These are phyloP conservation scores for Gallinago media DNA, from an alignment of 2,113 vertebrate genomes.

Conservation along the genomic window DNA sequence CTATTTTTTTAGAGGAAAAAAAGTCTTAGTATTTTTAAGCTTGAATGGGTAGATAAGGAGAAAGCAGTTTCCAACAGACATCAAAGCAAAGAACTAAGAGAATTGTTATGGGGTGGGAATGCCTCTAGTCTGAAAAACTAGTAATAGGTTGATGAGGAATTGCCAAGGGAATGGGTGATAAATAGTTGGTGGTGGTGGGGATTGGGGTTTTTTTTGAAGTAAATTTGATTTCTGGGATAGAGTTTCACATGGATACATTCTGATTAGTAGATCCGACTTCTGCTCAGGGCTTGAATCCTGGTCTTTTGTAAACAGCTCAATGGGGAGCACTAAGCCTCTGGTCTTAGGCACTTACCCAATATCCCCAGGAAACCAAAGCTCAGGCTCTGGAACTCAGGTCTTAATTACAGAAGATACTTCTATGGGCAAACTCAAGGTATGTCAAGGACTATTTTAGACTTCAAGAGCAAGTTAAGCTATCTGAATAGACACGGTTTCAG, in stretches of 20 bases:
- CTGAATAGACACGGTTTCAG: not conserved
- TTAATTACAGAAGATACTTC: constrained; percentile 31
- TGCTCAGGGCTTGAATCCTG: not conserved
- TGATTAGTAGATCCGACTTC: not conserved
- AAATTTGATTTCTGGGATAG: not conserved
- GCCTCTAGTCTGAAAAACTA: not conserved
- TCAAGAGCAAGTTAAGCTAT: not conserved
- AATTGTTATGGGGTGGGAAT: not conserved
- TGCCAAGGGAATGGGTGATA: not conserved
- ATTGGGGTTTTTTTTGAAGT: rapidly evolving
- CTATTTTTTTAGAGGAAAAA: not conserved
- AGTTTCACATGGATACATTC: not conserved
- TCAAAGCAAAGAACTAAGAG: not conserved
- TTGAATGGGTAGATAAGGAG: not conserved
- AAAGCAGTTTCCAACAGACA: not conserved
- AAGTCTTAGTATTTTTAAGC: not conserved
- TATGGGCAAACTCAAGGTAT: not conserved
- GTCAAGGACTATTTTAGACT: constrained; percentile 44
- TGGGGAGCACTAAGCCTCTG: not conserved
- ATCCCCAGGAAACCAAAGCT: not conserved
- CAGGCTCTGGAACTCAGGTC: not conserved
- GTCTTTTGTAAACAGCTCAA: not conserved
- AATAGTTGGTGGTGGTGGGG: not conserved
- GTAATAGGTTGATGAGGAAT: not conserved
- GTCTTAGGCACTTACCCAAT: not conserved